These are phyloP conservation scores for Criorhina ranunculi DNA, from an alignment of 2,888 invertebrate genomes.

Conservation along the genomic window DNA sequence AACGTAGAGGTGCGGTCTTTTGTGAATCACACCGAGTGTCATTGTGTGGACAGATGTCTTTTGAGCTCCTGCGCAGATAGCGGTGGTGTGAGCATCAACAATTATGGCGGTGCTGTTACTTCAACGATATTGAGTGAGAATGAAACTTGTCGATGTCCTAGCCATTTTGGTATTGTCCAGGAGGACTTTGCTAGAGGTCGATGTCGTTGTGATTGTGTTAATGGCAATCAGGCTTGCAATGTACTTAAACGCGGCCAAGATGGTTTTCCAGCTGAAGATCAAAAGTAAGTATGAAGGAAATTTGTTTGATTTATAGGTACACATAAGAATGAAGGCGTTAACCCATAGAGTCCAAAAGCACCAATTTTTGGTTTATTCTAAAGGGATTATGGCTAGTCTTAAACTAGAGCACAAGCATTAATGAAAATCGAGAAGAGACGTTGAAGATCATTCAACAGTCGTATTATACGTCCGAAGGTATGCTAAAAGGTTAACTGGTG, in stretches of 20 bases:
- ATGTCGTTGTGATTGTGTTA: constrained; percentile 89
- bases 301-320: no score
- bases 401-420: no score
- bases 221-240: constrained; percentile 86
- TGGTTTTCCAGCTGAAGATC: constrained; percentile 87
- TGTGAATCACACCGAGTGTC: constrained; percentile 83
- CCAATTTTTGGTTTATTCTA: no score
- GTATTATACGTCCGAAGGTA: no score
- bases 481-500: no score
- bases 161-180: constrained; percentile 84
- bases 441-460: no score
- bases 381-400: no score
- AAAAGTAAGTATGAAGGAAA: constrained; percentile 85
- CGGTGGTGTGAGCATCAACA: constrained; percentile 50
- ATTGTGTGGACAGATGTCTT: constrained; percentile 79
- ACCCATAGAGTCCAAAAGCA: no score
- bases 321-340: no score
- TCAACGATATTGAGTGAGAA: constrained; percentile 1
- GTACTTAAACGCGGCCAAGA: constrained; percentile 88
- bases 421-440: no score
- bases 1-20: constrained; percentile 77
- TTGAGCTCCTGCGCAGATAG: constrained; percentile 51
- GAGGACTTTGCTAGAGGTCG: constrained; percentile 78
- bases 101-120: constrained; percentile 1
- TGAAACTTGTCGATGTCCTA: constrained; percentile 79